Base-by-base conservation (phyloP, 2,888 invertebrate species). In the Lapara coniferarum region DNA sequence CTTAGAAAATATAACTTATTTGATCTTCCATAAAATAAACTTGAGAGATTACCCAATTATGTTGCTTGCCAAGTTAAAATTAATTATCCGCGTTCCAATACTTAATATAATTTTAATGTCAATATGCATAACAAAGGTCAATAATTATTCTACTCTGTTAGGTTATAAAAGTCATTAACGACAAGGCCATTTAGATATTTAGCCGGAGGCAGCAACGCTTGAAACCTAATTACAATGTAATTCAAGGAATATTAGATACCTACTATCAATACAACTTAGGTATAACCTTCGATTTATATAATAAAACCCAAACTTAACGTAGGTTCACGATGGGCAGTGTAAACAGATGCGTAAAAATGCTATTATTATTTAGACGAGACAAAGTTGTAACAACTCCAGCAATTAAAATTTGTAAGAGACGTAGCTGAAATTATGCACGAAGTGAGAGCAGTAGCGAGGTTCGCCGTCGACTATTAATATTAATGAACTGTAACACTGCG, bases 401-500 rank as follows among this genome's bases (percentile, higher is more conserved):
- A 89, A 90, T 92, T 91, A 90, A 90, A 91, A 91, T 89, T 87
- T 90, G 88, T 85, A 79, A 82, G 78, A 83, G 80, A 86, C 81
- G 83, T 81, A 77, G 78, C 81, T 84, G 83, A 87, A 90, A 90
- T 91, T 92, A 92, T 91, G 91, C 92, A 91, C 89, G 88, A 85
- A 88, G 85, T 80, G 85, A 85, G 85, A 86, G 86, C 85, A 86
- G 88, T 87, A 83, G 77, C 79, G 82, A 84, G 83, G 79, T 84
- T 80, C 83, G 82, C 85, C 84, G 81, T 81, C 81, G 78, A 76
- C 85, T 85, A 90, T 92, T 90, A 92, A 92, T 92, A 92, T 92
- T 91, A 91, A 92, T 92, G 92, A 89, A 85, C 85, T 82, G 89
- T 88, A 91, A 89, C 91, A 89, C 89, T 86, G 85, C 83, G 85